Evolutionary conservation across 2,888 invertebrate species (phyloP), one percentile per base, ranked within the genome.

Genomic region (Acrobasis repandana): DNA sequence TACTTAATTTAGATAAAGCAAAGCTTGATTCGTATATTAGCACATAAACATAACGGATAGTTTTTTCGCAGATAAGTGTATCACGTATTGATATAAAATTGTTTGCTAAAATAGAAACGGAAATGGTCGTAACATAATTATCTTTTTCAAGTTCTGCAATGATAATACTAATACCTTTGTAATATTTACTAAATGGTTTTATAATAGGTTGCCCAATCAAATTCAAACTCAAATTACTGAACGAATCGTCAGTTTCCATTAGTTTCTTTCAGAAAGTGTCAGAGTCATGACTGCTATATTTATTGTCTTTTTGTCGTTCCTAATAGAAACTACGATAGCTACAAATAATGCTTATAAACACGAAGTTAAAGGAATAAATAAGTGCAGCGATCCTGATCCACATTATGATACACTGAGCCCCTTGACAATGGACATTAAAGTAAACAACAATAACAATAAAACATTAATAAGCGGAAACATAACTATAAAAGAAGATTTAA

Each of bases 381-480:
- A 28, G 9, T 80, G 80, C 54, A 59, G 28, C 0, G 66, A 69
- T 11, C 71, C 74, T 4, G 69, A 71, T 0, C 74, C 73, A 0
- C 76, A 75, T 1, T 79, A 70, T 50, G 66, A 65, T n/a, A 65
- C 59, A 4, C 49, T 71, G 4, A 68, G 63, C 16, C n/a, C 58
- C 9, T 11, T 67, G 0, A 43, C 48, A 11, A 14, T 69, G 1
- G 60, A 64, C 9, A 34, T 75, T 10, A 43, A 62, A 0, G 61
- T 65, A 4, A 66, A 73, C 43, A 72, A 67, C 46, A 72, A 6
- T 28, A 28, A 70, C 65, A 72, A 68, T 60, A 54, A 38, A 15
- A 61, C 65, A 9, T 70, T 71, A 48, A 63, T 79, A 18, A 73
- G 62, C 69, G 77, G 77, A 0, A 75, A 70, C 47, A 43, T 74